Percentiles rank a stretch among this genome's conserved stretches.
Conservation (phyloP, 2,113 vertebrate species). For the Columbina picui region DNA sequence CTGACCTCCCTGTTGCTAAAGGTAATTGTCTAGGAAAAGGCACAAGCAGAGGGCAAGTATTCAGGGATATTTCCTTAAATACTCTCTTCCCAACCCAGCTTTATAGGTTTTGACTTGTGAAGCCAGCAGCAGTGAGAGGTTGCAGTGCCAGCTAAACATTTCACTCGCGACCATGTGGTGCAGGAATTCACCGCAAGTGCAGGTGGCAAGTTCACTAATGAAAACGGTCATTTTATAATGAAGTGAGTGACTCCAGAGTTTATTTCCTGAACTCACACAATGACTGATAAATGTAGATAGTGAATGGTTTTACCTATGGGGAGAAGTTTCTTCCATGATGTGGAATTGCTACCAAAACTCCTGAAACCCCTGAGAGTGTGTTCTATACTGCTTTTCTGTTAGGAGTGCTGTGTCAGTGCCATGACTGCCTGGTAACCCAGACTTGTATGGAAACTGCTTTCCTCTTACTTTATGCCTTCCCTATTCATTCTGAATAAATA, state of each 20-base stretch:
- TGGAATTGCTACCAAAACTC: not conserved
- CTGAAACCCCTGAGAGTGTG: not conserved
- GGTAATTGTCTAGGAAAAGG: not conserved
- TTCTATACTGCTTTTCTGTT: not conserved
- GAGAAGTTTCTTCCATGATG: not conserved
- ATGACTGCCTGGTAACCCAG: not conserved
- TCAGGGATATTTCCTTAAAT: not conserved
- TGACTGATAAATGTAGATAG: not conserved
- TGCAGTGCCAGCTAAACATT: not conserved
- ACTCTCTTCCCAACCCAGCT: not conserved
- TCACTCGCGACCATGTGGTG: not conserved
- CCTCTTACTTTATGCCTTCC: conserved; percentile 17
- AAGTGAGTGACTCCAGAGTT: not conserved
- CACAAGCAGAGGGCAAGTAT: not conserved
- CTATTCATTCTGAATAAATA: conserved; percentile 52
- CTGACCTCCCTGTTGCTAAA: not conserved
- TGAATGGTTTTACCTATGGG: not conserved
- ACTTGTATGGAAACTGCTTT: not conserved
- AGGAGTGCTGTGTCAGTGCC: not conserved
- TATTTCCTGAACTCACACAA: not conserved
- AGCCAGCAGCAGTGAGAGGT: not conserved
- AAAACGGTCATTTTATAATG: not conserved
- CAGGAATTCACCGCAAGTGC: not conserved
- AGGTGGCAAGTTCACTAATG: not conserved
- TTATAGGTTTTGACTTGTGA: not conserved